A percentile compares a stretch with the other conserved stretches of the same genome.
Conservation (phyloP, 2,888 invertebrate genomes). For the Phaonia tiefii region DNA sequence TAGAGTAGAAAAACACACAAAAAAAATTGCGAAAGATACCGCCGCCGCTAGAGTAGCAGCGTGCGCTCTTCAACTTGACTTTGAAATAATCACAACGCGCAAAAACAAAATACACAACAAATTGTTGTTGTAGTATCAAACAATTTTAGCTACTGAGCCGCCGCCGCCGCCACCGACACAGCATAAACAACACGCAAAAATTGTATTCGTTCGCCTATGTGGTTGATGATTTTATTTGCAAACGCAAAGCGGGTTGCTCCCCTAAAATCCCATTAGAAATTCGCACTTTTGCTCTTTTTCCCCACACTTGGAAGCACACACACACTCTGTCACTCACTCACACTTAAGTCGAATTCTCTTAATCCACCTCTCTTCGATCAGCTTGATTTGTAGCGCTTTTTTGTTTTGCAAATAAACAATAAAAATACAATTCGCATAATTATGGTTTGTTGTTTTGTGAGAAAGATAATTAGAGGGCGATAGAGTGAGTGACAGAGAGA, state of each 20-base stretch:
- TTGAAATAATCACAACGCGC: conserved; percentile 62
- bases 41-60: neutral
- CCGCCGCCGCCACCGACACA: neutral
- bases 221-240: conserved; percentile 37
- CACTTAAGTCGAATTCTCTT: conserved; percentile 14
- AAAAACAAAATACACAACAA: conserved; percentile 37
- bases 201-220: conserved; percentile 21
- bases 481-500: neutral
- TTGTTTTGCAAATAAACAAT: conserved; percentile 20
- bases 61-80: conserved; percentile 68
- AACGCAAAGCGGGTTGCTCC: neutral
- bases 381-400: conserved; percentile 26
- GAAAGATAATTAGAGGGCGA: too few species aligned
- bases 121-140: too few species aligned
- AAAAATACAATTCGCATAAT: conserved; percentile 2
- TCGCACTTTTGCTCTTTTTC: conserved; percentile 27
- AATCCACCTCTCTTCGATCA: conserved; percentile 19
- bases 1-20: conserved; percentile 35
- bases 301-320: conserved; percentile 1
- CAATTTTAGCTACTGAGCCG: neutral
- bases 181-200: conserved; percentile 26
- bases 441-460: neutral
- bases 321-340: neutral
- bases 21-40: conserved; percentile 2
- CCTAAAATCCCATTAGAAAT: conserved; percentile 25